Conservation (phyloP, 1,140 invertebrate species). For the Tetramorium parvispinum region DNA sequence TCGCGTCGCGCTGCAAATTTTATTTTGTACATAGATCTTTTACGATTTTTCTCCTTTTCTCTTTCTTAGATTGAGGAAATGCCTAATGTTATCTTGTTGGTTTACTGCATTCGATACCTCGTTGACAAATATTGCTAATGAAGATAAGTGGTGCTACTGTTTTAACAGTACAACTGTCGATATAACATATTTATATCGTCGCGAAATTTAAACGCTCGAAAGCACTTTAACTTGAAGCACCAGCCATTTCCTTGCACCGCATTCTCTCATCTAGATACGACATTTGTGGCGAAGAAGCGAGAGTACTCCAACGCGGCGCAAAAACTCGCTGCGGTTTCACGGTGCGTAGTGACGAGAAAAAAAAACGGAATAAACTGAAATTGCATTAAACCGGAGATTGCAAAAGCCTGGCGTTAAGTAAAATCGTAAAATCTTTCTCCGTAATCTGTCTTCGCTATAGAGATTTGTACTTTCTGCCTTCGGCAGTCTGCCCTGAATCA, state of each 20-base stretch:
- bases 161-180: not conserved
- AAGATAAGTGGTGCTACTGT: not conserved
- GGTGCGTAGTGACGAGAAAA: not conserved
- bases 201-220: not conserved
- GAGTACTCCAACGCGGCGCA: not conserved
- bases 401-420: slow-evolving; percentile 3
- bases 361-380: slow-evolving; percentile 7
- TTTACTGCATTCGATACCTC: not conserved
- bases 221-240: not conserved
- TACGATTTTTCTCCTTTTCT: not conserved
- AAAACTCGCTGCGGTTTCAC: slow-evolving; percentile 11
- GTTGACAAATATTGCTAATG: not conserved
- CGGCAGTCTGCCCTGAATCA: not conserved
- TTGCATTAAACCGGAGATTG: slow-evolving; percentile 16
- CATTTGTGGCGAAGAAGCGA: slow-evolving; percentile 12
- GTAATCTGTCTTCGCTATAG: not conserved
- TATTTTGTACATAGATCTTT: not conserved
- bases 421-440: not conserved
- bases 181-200: not conserved
- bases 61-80: not conserved
- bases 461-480: not conserved
- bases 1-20: not conserved
- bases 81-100: not conserved
- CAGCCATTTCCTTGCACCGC: not conserved
- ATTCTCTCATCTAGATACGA: not conserved